Conservation (phyloP, 1,140 invertebrate species). For the Neotoxoptera formosana region DNA sequence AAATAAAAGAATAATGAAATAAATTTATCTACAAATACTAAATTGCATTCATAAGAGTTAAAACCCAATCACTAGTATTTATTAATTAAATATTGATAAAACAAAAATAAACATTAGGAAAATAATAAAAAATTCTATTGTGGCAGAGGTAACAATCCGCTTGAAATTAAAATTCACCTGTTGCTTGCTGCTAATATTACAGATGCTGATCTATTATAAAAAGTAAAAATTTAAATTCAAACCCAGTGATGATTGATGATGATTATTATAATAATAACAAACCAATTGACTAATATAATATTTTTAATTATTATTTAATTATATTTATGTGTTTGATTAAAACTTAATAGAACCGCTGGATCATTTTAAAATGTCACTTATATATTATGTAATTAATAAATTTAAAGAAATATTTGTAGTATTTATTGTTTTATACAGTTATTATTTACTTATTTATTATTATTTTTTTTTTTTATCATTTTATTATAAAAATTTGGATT, state of each 20-base stretch:
- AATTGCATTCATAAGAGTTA: neutral
- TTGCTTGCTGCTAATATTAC: slow-evolving; percentile 9
- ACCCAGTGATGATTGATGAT: slow-evolving; percentile 25
- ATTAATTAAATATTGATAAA: slow-evolving; percentile 7
- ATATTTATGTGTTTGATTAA: slow-evolving; percentile 40
- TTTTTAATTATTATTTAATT: slow-evolving; percentile 36
- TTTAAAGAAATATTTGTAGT: slow-evolving; percentile 36
- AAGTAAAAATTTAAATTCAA: neutral
- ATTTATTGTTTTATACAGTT: slow-evolving; percentile 44
- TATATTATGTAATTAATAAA: slow-evolving; percentile 47
- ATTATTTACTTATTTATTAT: slow-evolving; percentile 33
- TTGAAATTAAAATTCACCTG: neutral
- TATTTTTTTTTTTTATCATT: slow-evolving; percentile 41
- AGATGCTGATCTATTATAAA: slow-evolving; percentile 32
- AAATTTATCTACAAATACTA: neutral
- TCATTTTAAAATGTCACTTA: slow-evolving; percentile 28
- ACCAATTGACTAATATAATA: slow-evolving; percentile 23
- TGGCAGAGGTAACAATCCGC: slow-evolving; percentile 42
- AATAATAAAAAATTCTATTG: slow-evolving; percentile 18
- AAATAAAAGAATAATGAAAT: slow-evolving; percentile 15
- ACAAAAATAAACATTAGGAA: neutral
- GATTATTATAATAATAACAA: slow-evolving; percentile 38
- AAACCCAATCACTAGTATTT: neutral
- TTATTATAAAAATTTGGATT: slow-evolving; percentile 27
- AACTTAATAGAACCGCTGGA: neutral